Conservation (phyloP, 1,140 invertebrate species). For the Penaeus indicus region DNA sequence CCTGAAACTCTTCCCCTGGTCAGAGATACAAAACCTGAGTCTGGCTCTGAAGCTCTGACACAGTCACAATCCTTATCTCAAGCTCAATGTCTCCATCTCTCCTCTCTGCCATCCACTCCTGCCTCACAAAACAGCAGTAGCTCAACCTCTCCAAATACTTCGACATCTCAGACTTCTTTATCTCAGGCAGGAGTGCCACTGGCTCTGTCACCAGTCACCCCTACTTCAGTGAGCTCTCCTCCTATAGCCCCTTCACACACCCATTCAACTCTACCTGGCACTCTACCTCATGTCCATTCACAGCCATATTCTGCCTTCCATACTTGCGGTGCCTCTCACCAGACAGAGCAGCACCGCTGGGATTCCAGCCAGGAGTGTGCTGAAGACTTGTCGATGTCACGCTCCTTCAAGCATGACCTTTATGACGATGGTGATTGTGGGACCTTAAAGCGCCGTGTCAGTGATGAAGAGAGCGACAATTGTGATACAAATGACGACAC, state of each 20-base stretch:
- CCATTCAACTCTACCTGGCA: background rate
- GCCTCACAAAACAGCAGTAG: too few species aligned
- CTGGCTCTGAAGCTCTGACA: too few species aligned
- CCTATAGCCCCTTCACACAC: conserved; percentile 10
- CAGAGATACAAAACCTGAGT: too few species aligned
- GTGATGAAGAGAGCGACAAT: conserved; percentile 58
- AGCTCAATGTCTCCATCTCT: too few species aligned
- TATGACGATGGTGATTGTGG: conserved; percentile 35
- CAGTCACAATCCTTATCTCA: too few species aligned
- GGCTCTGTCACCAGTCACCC: too few species aligned
- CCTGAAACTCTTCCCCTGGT: too few species aligned
- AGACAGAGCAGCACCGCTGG: conserved; percentile 33
- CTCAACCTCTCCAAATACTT: too few species aligned
- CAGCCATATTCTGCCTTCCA: conserved; percentile 55
- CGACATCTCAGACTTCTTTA: too few species aligned
- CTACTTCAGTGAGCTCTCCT: background rate
- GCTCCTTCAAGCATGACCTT: conserved; percentile 29
- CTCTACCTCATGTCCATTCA: conserved; percentile 2
- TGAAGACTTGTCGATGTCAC: conserved; percentile 40
- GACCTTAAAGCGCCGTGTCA: conserved; percentile 43
- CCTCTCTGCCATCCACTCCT: too few species aligned
- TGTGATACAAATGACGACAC: conserved; percentile 56
- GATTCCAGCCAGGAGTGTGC: conserved; percentile 47
- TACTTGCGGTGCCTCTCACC: conserved; percentile 45
- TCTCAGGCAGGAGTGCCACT: too few species aligned